Conservation (phyloP, 1,140 invertebrate species). For the Drosophila pachea region DNA sequence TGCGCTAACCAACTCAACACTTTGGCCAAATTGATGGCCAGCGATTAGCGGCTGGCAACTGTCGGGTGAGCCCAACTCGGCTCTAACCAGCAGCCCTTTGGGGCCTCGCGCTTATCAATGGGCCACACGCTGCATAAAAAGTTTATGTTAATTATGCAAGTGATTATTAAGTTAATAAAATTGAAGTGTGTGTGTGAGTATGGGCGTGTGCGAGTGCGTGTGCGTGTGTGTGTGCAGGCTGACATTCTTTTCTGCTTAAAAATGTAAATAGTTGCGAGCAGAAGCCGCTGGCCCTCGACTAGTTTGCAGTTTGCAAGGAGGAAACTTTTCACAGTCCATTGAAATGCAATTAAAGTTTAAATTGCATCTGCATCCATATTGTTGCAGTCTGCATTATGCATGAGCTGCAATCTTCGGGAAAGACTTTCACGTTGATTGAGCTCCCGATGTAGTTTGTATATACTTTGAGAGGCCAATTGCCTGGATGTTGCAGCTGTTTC, state of each 20-base stretch:
- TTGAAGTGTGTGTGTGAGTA: neutral
- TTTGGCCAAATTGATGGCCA: no score
- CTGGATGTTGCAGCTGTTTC: neutral
- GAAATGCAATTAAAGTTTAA: constrained; percentile 71
- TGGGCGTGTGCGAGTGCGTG: neutral
- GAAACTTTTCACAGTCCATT: constrained; percentile 48
- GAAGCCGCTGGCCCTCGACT: neutral
- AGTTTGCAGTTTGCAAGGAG: neutral
- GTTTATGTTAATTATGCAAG: constrained; percentile 41
- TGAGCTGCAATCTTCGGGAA: constrained; percentile 42
- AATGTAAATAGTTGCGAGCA: constrained; percentile 14
- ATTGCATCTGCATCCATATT: constrained; percentile 54
- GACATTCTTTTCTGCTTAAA: constrained; percentile 27
- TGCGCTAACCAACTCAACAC: no score
- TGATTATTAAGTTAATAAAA: constrained; percentile 40
- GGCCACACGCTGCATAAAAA: constrained; percentile 29
- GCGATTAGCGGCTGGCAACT: no score
- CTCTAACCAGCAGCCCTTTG: constrained; percentile 4
- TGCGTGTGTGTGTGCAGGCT: constrained; percentile 5
- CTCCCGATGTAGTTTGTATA: constrained; percentile 20
- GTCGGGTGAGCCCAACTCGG: neutral
- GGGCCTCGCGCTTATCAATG: constrained; percentile 30
- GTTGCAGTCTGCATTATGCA: constrained; percentile 59
- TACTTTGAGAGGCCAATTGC: neutral
- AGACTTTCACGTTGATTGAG: constrained; percentile 49